A percentile compares a stretch with the other conserved stretches of the same genome.
phyloP scores from a whole-genome alignment of 1,140 invertebrate genomes.

The Plodia interpunctella region DNA sequence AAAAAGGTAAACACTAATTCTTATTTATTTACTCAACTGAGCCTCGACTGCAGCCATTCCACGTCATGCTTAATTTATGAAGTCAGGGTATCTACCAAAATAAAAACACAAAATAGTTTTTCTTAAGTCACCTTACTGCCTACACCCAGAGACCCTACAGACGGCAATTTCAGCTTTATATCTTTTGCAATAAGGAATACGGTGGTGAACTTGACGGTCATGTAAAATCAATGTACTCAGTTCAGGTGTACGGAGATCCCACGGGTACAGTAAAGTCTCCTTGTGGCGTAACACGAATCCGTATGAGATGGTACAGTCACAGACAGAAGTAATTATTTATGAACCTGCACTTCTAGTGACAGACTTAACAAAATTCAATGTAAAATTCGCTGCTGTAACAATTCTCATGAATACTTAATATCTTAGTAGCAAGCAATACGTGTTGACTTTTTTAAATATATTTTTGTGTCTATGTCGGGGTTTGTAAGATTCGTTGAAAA shows the following conservation, averaged over 20 bases:
- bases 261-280: slow-evolving; percentile 58
- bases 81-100: slow-evolving; percentile 2
- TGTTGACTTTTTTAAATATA: too few species aligned
- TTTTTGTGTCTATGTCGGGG: too few species aligned
- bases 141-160: neutral
- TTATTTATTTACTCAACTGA: neutral
- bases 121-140: slow-evolving; percentile 3
- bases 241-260: slow-evolving; percentile 27
- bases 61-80: slow-evolving; percentile 7
- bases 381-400: too few species aligned
- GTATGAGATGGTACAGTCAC: slow-evolving; percentile 10
- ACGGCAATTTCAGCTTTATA: slow-evolving; percentile 1
- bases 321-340: neutral
- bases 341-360: neutral
- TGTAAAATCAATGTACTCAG: slow-evolving; percentile 59
- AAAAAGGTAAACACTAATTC: neutral
- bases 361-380: too few species aligned
- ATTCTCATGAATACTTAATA: too few species aligned
- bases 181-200: neutral
- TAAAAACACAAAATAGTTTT: slow-evolving; percentile 6
- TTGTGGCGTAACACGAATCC: slow-evolving; percentile 27
- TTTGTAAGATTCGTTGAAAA: too few species aligned
- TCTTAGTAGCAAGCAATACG: too few species aligned
- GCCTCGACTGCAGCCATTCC: neutral
- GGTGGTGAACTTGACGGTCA: slow-evolving; percentile 26